A percentile compares a stretch with the other conserved stretches of the same genome.
phyloP scores from a whole-genome alignment of 2,888 invertebrate genomes.

The Nezara viridula region DNA sequence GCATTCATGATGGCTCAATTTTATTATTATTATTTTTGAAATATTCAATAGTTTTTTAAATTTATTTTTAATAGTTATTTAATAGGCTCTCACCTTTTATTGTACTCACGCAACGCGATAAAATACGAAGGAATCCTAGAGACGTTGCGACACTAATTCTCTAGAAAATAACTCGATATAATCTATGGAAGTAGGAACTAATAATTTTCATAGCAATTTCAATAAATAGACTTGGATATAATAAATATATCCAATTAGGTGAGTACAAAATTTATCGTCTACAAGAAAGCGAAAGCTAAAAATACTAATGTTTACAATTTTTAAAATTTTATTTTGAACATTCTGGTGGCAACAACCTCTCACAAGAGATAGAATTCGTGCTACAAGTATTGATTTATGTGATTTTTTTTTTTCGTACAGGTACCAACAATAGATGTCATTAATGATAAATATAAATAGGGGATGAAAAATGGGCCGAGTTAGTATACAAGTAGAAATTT shows the following conservation, averaged over 20 bases:
- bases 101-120: background rate
- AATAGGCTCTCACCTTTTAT: background rate
- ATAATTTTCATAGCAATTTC: constrained; percentile 29
- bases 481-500: background rate
- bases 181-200: background rate
- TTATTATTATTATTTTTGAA: too few relatives aligned
- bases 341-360: background rate
- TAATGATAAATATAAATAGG: constrained; percentile 24
- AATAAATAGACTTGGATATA: constrained; percentile 8
- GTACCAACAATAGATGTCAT: background rate
- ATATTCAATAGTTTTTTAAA: too few relatives aligned
- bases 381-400: background rate
- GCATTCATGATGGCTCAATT: too few relatives aligned
- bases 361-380: background rate
- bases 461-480: background rate
- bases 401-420: background rate
- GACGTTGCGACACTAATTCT: background rate
- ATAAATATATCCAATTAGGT: constrained; percentile 33
- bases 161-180: background rate
- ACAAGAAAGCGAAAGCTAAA: background rate
- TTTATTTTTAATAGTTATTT: background rate
- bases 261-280: background rate
- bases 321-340: background rate
- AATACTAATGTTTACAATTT: background rate
- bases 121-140: background rate